Base-by-base conservation (phyloP, 2,797 vertebrate genomes). In the Smutsia temminckii region DNA sequence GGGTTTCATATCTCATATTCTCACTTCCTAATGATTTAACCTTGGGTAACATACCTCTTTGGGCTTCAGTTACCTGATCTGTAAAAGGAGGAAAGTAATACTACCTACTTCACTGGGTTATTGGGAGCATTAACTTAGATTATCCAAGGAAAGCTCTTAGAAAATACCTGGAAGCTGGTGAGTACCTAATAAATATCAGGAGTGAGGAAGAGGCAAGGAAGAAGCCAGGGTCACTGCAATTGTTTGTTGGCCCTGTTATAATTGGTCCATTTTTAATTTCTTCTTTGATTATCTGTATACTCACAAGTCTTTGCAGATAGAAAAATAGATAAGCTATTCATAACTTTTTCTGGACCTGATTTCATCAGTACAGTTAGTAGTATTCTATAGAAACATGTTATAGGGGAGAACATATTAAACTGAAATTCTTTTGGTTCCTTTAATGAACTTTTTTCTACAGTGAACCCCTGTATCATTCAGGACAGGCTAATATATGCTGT, bases 1-100 rank as follows among this genome's bases (percentile, higher is more conserved):
- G 18, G 9, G 17, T 42, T 89, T 79, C 51, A 17, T 27, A 57
- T 16, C 13, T 42, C n/a, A 32, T 42, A 29, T 34, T 84, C 78
- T 66, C 42, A 72, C 37, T 57, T 42, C 51, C 14, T 21, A 92
- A 42, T 27, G 34, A 68, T 20, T 23, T 74, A 68, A 85, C 9
- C 18, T 14, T 85, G 40, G 25, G 17, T 7, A 66, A 79, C 13
- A 59, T 34, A 75, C 4, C 27, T 72, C 34, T 27, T 83, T n/a
- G 59, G n/a, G 13, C 32, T 46, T 93, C 74, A 68, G 42, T 72
- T 63, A 92, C 46, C 63, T 84, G 49, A 84, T 53, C 23, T 77
- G 2, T 84, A 94, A 86, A 91, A 55, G 71, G 27, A 93, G 37
- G 32, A 32, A 87, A 94, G 84, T 71, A 75, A 87, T 59, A 66